Conservation (phyloP, 2,113 vertebrate genomes). For the Cavia aperea region DNA sequence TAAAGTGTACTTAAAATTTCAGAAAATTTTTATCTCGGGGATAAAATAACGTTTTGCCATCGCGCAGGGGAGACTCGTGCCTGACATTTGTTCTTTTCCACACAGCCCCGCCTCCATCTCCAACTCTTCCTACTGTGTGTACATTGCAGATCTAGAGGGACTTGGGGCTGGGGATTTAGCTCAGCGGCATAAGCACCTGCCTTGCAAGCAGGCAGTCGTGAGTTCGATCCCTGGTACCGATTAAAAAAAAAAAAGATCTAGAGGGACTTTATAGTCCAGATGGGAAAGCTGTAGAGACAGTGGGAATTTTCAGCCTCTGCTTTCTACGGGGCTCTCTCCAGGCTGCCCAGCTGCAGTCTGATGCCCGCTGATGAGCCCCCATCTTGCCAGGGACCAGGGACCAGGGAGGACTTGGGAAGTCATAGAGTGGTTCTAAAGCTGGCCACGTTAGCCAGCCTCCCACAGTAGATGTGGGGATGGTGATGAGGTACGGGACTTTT, state of each 20-base stretch:
- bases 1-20: neutral
- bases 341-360: neutral
- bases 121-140: neutral
- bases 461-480: neutral
- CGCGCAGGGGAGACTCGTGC: slow-evolving; percentile 1
- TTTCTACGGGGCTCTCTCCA: neutral
- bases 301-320: neutral
- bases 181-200: too few species aligned
- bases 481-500: neutral
- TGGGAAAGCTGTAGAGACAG: neutral
- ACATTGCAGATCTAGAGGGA: neutral
- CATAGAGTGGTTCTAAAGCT: neutral
- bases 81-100: neutral
- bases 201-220: too few species aligned
- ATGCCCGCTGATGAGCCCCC: neutral
- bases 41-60: neutral
- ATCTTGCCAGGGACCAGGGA: neutral
- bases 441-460: neutral
- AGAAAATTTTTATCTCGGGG: slow-evolving; percentile 32
- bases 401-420: neutral
- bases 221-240: too few species aligned
- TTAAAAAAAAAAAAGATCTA: neutral
- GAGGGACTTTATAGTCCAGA: neutral
- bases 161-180: neutral
- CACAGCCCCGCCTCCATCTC: neutral